phyloP scores from a whole-genome alignment of 2,888 invertebrate genomes.

The Dolomedes plantarius region DNA sequence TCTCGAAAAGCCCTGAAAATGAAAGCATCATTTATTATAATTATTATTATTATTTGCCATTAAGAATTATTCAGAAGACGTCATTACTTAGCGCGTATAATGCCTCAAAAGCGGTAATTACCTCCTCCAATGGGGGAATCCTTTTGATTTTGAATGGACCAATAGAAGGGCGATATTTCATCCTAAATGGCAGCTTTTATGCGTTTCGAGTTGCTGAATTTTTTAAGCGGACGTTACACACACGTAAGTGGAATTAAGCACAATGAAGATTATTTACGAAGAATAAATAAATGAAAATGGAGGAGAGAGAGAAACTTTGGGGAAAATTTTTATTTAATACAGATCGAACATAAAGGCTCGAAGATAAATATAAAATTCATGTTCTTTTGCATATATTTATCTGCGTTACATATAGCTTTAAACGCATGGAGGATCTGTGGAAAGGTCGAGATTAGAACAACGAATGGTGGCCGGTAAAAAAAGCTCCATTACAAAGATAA shows the following conservation, averaged over 20 bases:
- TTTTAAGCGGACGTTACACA: slow-evolving; percentile 4
- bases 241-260: slow-evolving; percentile 31
- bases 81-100: slow-evolving; percentile 28
- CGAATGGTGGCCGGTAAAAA: too few species aligned
- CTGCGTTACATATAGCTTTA: too few species aligned
- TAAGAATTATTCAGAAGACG: slow-evolving; percentile 36
- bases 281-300: slow-evolving; percentile 6
- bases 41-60: slow-evolving; percentile 49
- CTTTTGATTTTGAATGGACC: slow-evolving; percentile 53
- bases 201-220: slow-evolving; percentile 26
- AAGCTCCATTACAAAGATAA: too few species aligned
- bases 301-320: neutral
- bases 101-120: slow-evolving; percentile 36
- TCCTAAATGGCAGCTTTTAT: slow-evolving; percentile 44
- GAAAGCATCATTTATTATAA: slow-evolving; percentile 25
- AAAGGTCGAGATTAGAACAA: too few species aligned
- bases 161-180: slow-evolving; percentile 46
- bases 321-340: neutral
- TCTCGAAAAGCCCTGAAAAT: neutral
- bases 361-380: too few species aligned
- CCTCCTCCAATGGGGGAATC: slow-evolving; percentile 45
- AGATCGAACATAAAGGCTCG: neutral
- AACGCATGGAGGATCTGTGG: too few species aligned
- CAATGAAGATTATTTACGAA: slow-evolving; percentile 27
- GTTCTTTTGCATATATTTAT: too few species aligned